Base-by-base conservation (phyloP, 2,113 vertebrate species). In the Tupaia tana region DNA sequence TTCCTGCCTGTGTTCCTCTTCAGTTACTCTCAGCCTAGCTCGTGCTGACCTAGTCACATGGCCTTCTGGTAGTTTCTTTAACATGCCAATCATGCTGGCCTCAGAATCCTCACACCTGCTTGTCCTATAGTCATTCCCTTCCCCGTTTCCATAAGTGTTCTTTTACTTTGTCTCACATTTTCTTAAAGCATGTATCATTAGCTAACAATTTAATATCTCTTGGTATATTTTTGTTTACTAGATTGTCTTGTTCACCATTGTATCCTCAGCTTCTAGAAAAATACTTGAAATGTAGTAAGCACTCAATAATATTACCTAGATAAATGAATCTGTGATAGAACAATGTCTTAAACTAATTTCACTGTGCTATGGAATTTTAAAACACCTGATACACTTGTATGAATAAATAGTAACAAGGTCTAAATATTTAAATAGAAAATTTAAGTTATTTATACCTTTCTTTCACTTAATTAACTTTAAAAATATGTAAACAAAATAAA, bases 391-490 rank as follows among this genome's bases (percentile, higher is more conserved):
- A 95, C 69, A 88, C 12, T 90, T 83, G 86, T 91, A 92, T 79
- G 78, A 80, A 70, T 69, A 74, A 70, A 71, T 86, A 86, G 2
- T 79, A 93, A 89, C 80, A 29, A 69, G n/a, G 20, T 25, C 29
- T 85, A 58, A 56, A 81, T 85, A 92, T 92, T 95, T 66, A 92
- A 70, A 75, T 61, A 56, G 34, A 95, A 95, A 92, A 86, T 56
- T 56, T 82, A 73, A 90, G 59, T 71, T 96, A 89, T 79, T 89
- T 56, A 94, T 66, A 71, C 59, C 22, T 83, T 85, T 80, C 11
- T 52, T 52, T 75, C 64, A 89, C 4, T 69, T 91, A 14, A 85
- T 67, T 80, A 82, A 78, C 58, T 86, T 93, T 29, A 75, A 67
- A 85, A n/a, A 80, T 8, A 87, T 54, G 64, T 69, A 87, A 85